Base-by-base conservation (phyloP, 1,140 invertebrate species). In the Panagrolaimus sp. region DNA sequence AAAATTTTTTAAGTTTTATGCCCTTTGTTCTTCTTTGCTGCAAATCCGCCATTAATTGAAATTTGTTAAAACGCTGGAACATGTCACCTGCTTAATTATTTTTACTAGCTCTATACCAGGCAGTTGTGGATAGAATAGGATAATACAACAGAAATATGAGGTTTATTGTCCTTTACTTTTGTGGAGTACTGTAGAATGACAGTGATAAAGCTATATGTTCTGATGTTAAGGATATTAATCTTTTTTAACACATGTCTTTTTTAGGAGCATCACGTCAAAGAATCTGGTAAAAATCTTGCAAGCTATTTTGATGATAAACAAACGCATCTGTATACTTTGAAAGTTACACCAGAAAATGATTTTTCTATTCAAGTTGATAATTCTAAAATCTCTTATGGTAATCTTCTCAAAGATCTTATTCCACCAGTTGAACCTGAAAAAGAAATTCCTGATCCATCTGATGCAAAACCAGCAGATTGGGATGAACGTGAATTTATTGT, bases 341-440 rank as follows among this genome's bases (percentile, higher is more conserved):
- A 93, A 47, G 78, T 98, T 25, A 88, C 88, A 14, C 92, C 93
- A 9, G 92, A 98, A 81, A 96, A 94, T 82, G 89, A 88, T 0
- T 89, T 84, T 84, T 83, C 87, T 77, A 84, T 89, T n/a, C 78
- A 76, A 14, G 77, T 89, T 43, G 88, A 89, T 90, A 90, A 86
- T 85, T 88, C 74, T 85, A 90, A 63, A 84, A 74, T 83, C 7
- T 69, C 65, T 38, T 53, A 16, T 38, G 79, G 79, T 9, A 75
- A 64, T 73, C 43, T 79, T 25, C 43, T 79, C 8, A 71, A 81
- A 73, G 77, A 82, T 66, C 42, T 82, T 66, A 85, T 85, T 38
- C 96, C 96, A 3, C 86, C 94, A 8, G 92, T 98, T 0, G 96
- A 97, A 86, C 96, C 96, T 7, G 91, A 92, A 3, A 87, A 90